These are phyloP conservation scores for Danaus chrysippus DNA, from an alignment of 2,888 invertebrate species.

Conservation along the genomic window DNA sequence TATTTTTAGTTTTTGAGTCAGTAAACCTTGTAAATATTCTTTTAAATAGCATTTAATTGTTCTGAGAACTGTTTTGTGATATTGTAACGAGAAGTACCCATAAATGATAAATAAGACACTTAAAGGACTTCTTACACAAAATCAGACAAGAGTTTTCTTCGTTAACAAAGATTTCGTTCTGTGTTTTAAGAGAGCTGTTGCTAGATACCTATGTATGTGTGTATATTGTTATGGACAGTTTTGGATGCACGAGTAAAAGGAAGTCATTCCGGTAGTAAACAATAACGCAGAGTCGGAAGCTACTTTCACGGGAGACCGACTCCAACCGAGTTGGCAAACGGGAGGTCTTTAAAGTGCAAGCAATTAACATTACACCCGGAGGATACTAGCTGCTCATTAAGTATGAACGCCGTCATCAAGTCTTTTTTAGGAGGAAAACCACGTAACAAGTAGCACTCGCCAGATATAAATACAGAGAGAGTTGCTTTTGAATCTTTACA, in stretches of 20 bases:
- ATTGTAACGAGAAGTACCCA: background rate
- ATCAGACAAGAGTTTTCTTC: slow-evolving; percentile 45
- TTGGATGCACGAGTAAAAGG: slow-evolving; percentile 55
- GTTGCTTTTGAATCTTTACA: slow-evolving; percentile 64
- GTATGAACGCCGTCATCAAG: slow-evolving; percentile 77
- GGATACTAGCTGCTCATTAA: slow-evolving; percentile 76
- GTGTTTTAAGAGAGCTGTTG: slow-evolving; percentile 14
- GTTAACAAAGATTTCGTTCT: slow-evolving; percentile 46
- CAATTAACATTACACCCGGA: slow-evolving; percentile 71
- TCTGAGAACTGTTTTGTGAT: background rate
- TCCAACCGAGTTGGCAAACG: slow-evolving; percentile 63
- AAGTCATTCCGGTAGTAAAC: slow-evolving; percentile 72
- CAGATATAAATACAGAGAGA: slow-evolving; percentile 61
- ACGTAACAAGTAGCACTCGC: slow-evolving; percentile 68
- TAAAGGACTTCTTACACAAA: slow-evolving; percentile 38
- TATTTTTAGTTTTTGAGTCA: slow-evolving; percentile 38
- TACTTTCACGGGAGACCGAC: slow-evolving; percentile 63
- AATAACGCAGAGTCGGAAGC: slow-evolving; percentile 69
- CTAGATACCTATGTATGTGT: slow-evolving; percentile 8
- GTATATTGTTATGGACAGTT: slow-evolving; percentile 19
- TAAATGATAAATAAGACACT: background rate
- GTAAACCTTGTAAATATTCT: slow-evolving; percentile 31
- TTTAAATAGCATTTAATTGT: slow-evolving; percentile 19
- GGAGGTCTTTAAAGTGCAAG: slow-evolving; percentile 61
- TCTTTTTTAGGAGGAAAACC: slow-evolving; percentile 73